Evolutionary conservation across 2,113 vertebrate species (phyloP), one percentile per base, ranked within the genome.

Genomic region (Marcusenius ussheri): DNA sequence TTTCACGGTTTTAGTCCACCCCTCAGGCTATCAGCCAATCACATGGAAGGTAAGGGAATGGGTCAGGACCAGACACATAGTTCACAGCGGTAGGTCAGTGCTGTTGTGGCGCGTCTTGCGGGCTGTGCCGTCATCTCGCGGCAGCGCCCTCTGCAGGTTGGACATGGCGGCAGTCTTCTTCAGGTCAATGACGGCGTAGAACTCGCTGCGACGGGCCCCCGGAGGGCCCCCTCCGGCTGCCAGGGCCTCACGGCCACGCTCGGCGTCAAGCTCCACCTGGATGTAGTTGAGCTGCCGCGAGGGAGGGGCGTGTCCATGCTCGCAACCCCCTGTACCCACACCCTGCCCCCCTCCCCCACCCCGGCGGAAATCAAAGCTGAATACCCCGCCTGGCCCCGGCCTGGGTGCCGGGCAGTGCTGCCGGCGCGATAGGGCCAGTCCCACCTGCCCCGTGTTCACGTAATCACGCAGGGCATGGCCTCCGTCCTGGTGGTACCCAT

Each of bases 121-220:
- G 10, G 98, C 96, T 10, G 98, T 99, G 90, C 98, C 98, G 53
- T 99, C 98, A 21, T 99, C 98, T 58, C 97, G 96, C 31, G 98
- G 98, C 95, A 98, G 96, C 9, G 98, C 98, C 94, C 98, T 97
- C 95, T 99, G 98, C 94, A 99, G 95, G 93, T 95, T 99, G 94
- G 98, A 99, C 98, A 99, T 99, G 94, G 98, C 98, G 87, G 96
- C 98, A 0, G 98, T 99, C 96, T 99, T 99, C 94, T 99, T 98
- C 88, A 98, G 96, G 96, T 99, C 98, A 3, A 99, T 99, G 88
- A 99, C 96, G 3, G 98, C 98, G 5, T 99, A 99, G 89, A 98
- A 98, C 95, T 96, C 98, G 53, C 95, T 97, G 93, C 97, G 96
- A 88, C 97, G 96, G 70, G 95, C 91, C 0, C 93, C 93, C 90